These are phyloP conservation scores for Mesorhabditis sp. DNA, from an alignment of 2,888 invertebrate species.

Conservation along the genomic window DNA sequence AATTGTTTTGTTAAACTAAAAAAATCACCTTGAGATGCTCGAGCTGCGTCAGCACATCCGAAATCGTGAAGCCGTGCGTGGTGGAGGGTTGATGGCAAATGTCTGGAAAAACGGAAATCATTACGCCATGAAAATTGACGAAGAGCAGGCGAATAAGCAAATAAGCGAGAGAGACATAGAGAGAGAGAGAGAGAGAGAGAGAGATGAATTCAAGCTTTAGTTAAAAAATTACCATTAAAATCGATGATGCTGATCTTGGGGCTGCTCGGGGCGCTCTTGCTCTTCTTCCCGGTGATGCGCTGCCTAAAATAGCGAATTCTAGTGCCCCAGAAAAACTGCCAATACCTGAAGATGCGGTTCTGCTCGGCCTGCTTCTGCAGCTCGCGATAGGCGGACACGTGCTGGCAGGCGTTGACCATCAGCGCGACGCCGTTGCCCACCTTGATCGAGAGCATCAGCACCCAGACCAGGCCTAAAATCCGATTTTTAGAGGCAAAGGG, in stretches of 20 bases:
- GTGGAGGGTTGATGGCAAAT: constrained; percentile 32
- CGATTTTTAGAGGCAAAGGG: not conserved
- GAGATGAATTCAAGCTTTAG: not conserved
- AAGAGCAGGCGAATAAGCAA: too few species aligned
- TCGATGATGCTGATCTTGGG: constrained; percentile 58
- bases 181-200: too few species aligned
- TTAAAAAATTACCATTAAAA: constrained; percentile 43
- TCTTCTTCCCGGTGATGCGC: constrained; percentile 45
- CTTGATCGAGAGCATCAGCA: constrained; percentile 53
- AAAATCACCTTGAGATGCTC: constrained; percentile 29
- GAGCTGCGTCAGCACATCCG: constrained; percentile 41
- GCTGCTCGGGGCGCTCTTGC: constrained; percentile 58
- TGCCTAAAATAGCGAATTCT: constrained; percentile 18
- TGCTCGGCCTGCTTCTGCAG: constrained; percentile 33
- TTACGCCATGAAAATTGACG: too few species aligned
- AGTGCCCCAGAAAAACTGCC: not conserved
- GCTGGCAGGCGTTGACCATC: constrained; percentile 81
- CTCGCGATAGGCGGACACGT: constrained; percentile 69
- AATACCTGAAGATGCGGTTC: not conserved
- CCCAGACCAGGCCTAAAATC: constrained; percentile 34
- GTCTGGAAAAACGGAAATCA: constrained; percentile 17
- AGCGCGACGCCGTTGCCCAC: constrained; percentile 83
- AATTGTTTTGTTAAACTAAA: not conserved
- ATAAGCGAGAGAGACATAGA: too few species aligned
- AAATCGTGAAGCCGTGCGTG: constrained; percentile 39